Evolutionary conservation across 2,888 invertebrate species (phyloP), one percentile per base, ranked within the genome.

Genomic region (Eristalis intricaria): DNA sequence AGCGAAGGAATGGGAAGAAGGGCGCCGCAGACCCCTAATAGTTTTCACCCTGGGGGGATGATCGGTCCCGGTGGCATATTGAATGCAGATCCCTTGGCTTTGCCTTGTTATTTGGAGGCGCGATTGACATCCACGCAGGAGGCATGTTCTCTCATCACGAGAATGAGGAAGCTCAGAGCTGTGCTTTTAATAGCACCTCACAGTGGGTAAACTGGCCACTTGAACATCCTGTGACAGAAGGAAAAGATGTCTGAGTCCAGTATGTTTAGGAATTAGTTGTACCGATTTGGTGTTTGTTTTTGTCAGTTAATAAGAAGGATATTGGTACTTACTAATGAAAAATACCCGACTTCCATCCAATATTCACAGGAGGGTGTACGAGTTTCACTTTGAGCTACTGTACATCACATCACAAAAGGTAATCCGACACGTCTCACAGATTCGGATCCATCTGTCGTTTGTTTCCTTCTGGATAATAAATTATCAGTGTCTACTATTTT

Each of bases 51-150:
- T 98, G 97, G 97, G 97, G 98, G 0, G 83, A 89, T 1, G 98
- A 98, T 3, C 94, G 99, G 89, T 99, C 99, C 0, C 99, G 98
- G 2, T 99, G 99, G 99, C 99, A 99, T 91, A 97, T 98, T 90
- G 99, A 99, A 93, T 99, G 99, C 91, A 98, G 98, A 32, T 96
- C 97, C 0, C 96, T 99, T 94, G 98, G 98, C 40, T n/a, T n/a
- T n/a, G 97, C 96, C 85, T 94, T 94, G 90, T 94, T 97, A 89
- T 95, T 95, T 93, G 95, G 95, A 38, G 93, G 93, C 1, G 93
- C 93, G 71, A 92, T 99, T 85, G 98, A 99, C 91, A 95, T 99
- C 85, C 99, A 99, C 93, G 96, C 97, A 22, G 99, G 98, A 23
- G 99, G 98, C 4, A 94, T 96, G 87, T 99, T 98, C 93, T 98